Percentiles rank a stretch among this genome's conserved stretches.
These are phyloP conservation scores for Melanotaenia duboulayi DNA, from an alignment of 2,113 vertebrate genomes.

Conservation along the genomic window DNA sequence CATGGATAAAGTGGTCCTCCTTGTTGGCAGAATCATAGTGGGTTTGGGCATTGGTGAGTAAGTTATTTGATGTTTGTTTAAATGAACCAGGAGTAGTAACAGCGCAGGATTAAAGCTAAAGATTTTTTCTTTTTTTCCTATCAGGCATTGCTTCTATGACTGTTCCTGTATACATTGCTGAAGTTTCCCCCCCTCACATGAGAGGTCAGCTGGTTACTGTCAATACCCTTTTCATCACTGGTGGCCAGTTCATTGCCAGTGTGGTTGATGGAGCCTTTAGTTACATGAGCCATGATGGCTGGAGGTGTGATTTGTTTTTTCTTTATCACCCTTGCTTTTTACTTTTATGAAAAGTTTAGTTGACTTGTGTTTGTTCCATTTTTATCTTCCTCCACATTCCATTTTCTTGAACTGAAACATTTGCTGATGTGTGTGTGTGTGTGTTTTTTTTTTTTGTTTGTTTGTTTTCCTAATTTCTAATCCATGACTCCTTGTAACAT, in stretches of 20 bases:
- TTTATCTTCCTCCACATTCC: no score
- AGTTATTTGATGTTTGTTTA: background rate
- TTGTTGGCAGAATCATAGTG: slow-evolving; percentile 89
- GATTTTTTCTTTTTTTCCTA: background rate
- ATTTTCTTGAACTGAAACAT: slow-evolving; percentile 1
- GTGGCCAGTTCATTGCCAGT: slow-evolving; percentile 96
- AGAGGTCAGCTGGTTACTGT: slow-evolving; percentile 95
- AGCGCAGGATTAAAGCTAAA: background rate
- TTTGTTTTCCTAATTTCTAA: background rate
- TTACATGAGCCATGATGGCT: slow-evolving; percentile 89
- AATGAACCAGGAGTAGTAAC: no score
- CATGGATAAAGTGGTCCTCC: slow-evolving; percentile 86
- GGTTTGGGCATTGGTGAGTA: slow-evolving; percentile 94
- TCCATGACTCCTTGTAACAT: background rate
- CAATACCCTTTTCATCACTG: slow-evolving; percentile 95
- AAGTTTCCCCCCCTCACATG: slow-evolving; percentile 91
- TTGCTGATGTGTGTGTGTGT: background rate
- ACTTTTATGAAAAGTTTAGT: background rate
- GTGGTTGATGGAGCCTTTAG: slow-evolving; percentile 94
- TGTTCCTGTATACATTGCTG: slow-evolving; percentile 96
- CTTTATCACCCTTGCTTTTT: background rate
- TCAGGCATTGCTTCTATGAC: slow-evolving; percentile 97
- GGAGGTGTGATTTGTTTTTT: slow-evolving; percentile 86
- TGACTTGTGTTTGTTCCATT: background rate
- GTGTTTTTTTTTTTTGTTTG: no score